Evolutionary conservation across 2,113 vertebrate species (phyloP), one percentile per base, ranked within the genome.

Genomic region (Fukomys damarensis): DNA sequence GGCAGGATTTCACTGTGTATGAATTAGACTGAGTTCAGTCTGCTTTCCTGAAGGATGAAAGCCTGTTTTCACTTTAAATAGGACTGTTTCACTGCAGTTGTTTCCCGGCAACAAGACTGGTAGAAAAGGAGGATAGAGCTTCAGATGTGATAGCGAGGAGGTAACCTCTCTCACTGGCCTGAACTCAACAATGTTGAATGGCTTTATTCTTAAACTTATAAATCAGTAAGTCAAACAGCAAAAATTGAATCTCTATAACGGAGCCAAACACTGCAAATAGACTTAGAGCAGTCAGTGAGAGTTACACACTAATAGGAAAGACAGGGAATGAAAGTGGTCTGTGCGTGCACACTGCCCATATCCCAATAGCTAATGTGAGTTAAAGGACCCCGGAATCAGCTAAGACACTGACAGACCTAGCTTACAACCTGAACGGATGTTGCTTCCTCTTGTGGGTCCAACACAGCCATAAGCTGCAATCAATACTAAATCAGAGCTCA

Each of bases 151-250:
- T 8, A 46, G 46, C n/a, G 28, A 72, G 58, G 43, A 80, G 38
- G 54, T 76, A 74, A 68, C 88, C 91, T 74, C 84, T 80, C 54
- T 93, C 30, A 65, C 35, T 58, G 90, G 35, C 59, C 9, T 93
- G 85, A 88, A 74, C 43, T 28, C 86, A 70, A 70, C 30, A 54
- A 32, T n/a, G 32, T 70, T n/a, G 87, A 77, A 70, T n/a, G 61
- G 59, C 26, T 87, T 91, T 86, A 46, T 68, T 61, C 61, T 80
- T 86, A 77, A 81, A 76, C 76, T 61, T 88, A 59, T 35, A 87
- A 70, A 82, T 85, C 70, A 83, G 58, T 38, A 91, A 88, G n/a
- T 81, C 65, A 93, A 93, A 87, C 43, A 63, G 68, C 38, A 91
- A 82, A 58, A 70, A 49, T 46, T 59, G 81, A 46, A 56, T 81